Evolutionary conservation across 1,140 invertebrate species (phyloP), one percentile per base, ranked within the genome.

Genomic region (Coenobita brevimanus): DNA sequence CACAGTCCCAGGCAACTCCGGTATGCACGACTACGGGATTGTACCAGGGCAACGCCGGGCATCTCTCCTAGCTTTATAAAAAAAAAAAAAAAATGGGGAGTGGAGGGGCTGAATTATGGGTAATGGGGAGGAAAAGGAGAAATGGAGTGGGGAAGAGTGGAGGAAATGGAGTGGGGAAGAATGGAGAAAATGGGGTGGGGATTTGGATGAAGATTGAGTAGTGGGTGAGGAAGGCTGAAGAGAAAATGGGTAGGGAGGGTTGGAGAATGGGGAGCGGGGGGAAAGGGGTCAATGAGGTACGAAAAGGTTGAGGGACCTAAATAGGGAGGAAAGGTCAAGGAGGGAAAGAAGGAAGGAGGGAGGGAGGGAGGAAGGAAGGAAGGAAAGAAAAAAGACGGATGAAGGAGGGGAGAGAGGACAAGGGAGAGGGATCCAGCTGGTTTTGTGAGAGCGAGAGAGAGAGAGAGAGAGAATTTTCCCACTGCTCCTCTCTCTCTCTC

Each of bases 271-370:
- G 27, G 46, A 79, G 76, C 10, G 46, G 54, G 76, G 24, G 41
- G 21, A 43, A 27, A 43, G 43, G 76, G 27, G 76, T 43, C 36
- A 79, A 43, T 24, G 41, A 79, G 76, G 46, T 15, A 79, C 36
- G 54, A 10, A 79, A 43, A 79, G 41, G 46, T 15, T 43, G 76
- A 79, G 41, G 54, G 46, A 50, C 8, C 21, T 1, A 38, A 2
- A 76, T n/a, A 50, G 41, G 30, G 50, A 54, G n/a, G 50, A 54
- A 54, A 54, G 46, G 43, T n/a, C n/a, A 46, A 54, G 46, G 76
- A 79, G 76, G 54, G 76, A 79, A 41, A 76, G 73, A 76, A 41
- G 46, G 73, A 41, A 41, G 46, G 73, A 43, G 54, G n/a, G 54
- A n/a, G 3, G n/a, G 76, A 79, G 76, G 54, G 76, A 79, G 76